Percentiles rank a stretch among this genome's conserved stretches.
phyloP scores from a whole-genome alignment of 35 echinoderm and acorn worm genomes.

The Holothuria glaberrima region DNA sequence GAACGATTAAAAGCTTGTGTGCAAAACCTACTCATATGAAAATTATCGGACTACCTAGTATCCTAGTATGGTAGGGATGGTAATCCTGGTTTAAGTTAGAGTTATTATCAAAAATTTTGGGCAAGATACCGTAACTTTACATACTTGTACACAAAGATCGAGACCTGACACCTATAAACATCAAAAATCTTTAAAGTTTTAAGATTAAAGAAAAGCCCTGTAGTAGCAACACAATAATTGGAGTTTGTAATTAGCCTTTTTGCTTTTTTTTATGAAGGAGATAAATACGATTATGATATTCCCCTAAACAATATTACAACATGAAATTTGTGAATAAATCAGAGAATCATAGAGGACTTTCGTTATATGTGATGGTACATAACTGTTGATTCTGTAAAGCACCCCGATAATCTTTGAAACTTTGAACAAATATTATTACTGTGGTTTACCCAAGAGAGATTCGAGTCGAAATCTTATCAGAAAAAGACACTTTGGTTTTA shows the following conservation, averaged over 20 bases:
- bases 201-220: neutral
- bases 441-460: constrained; percentile 1
- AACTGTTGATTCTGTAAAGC: neutral
- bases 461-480: neutral
- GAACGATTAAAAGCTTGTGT: neutral
- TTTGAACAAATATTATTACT: neutral
- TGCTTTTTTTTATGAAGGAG: neutral
- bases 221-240: neutral
- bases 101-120: neutral
- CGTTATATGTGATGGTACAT: neutral
- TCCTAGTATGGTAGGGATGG: neutral
- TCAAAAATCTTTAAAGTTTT: neutral
- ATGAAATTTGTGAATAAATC: neutral
- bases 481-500: neutral
- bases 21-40: neutral
- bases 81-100: neutral
- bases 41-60: neutral
- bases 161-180: neutral
- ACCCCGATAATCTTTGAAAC: neutral
- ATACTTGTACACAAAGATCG: constrained; percentile 1
- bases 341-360: neutral
- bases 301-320: neutral
- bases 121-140: neutral
- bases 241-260: neutral
- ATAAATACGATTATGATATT: constrained; percentile 8